Evolutionary conservation across 2,888 invertebrate genomes (phyloP).

Genomic region (Polydrusus pterygomalis): DNA sequence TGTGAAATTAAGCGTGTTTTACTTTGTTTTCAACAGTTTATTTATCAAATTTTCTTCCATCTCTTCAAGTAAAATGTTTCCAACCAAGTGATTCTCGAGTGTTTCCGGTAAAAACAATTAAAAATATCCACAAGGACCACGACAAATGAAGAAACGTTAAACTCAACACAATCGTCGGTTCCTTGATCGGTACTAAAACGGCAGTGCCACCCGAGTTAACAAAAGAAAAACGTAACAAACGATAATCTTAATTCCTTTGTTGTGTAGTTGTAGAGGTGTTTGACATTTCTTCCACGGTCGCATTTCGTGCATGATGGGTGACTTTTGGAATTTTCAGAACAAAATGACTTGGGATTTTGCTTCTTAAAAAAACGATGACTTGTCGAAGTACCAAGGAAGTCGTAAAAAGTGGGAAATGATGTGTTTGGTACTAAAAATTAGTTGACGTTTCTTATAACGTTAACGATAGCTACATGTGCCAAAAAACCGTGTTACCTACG

Average conservation of each 20-base stretch:
- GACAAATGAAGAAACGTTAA: neutral
- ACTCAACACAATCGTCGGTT: neutral
- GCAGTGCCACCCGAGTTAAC: slow-evolving; percentile 24
- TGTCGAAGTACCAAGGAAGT: neutral
- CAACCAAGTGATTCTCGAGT: slow-evolving; percentile 12
- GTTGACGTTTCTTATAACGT: neutral
- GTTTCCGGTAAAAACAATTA: slow-evolving; percentile 2
- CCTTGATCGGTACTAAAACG: neutral
- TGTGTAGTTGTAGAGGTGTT: slow-evolving; percentile 26
- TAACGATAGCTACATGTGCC: neutral
- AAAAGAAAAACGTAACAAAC: slow-evolving; percentile 16
- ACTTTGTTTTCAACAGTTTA: neutral
- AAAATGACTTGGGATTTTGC: neutral
- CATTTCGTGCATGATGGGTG: slow-evolving; percentile 14
- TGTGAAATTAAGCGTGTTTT: neutral
- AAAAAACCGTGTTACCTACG: neutral
- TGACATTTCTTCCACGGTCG: slow-evolving; percentile 21
- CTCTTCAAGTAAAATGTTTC: neutral
- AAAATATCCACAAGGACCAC: neutral
- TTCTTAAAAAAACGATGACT: neutral
- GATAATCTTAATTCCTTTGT: slow-evolving; percentile 17
- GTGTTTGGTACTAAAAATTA: neutral
- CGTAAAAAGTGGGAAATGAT: neutral
- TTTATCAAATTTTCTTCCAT: neutral
- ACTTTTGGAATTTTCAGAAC: neutral